Percentiles rank a stretch among this genome's conserved stretches.
Evolutionary conservation across 2,888 invertebrate species (phyloP).

Genomic region (Allacma fusca): DNA sequence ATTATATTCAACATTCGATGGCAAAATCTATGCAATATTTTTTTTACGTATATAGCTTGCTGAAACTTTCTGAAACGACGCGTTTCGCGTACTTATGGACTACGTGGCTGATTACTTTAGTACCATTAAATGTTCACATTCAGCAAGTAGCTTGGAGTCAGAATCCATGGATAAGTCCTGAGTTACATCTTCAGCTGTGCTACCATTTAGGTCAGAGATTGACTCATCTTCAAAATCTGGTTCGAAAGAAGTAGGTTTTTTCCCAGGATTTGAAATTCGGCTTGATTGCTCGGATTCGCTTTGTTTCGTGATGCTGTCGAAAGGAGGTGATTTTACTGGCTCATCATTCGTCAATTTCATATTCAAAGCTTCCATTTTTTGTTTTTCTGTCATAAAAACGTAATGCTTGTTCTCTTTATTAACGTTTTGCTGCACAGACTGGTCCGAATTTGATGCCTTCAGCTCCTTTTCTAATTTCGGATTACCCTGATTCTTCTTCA

Average conservation of each 20-base stretch:
- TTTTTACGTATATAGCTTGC: not conserved
- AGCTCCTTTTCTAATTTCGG: not conserved
- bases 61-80: no score
- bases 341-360: constrained; percentile 27
- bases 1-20: not conserved
- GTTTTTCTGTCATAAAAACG: constrained; percentile 35
- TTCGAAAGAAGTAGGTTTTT: constrained; percentile 21
- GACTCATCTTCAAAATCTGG: constrained; percentile 42
- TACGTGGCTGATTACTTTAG: constrained; percentile 20
- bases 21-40: not conserved
- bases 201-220: constrained; percentile 39
- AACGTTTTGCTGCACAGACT: constrained; percentile 22
- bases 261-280: constrained; percentile 34
- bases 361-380: constrained; percentile 36
- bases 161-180: constrained; percentile 40
- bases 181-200: constrained; percentile 40
- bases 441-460: constrained; percentile 32
- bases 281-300: constrained; percentile 13
- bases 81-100: not conserved
- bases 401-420: constrained; percentile 21
- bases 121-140: constrained; percentile 41
- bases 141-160: constrained; percentile 28
- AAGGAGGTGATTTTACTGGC: not conserved
- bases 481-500: constrained; percentile 11
- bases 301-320: not conserved